A percentile compares a stretch with the other conserved stretches of the same genome.
Evolutionary conservation across 2,888 invertebrate genomes (phyloP).

Genomic region (Himalopsyche japonica): DNA sequence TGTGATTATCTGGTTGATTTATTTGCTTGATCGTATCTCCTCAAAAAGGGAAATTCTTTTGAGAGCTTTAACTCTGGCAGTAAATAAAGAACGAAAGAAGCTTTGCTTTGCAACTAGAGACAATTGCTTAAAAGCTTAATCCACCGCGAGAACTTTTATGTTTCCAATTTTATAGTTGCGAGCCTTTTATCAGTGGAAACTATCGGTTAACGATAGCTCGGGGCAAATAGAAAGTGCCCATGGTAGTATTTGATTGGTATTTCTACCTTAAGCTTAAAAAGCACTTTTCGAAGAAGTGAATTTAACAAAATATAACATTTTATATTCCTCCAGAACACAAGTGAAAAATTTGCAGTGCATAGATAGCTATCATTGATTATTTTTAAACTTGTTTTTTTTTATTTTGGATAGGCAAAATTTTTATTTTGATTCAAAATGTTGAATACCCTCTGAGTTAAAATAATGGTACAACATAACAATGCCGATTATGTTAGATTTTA

Average conservation of each 20-base stretch:
- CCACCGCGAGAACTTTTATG: neutral
- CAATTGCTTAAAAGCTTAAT: neutral
- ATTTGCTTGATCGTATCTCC: neutral
- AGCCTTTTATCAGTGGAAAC: neutral
- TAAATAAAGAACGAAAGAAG: neutral
- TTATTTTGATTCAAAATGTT: too few species aligned
- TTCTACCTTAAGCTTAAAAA: neutral
- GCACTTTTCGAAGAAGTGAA: slow-evolving; percentile 3
- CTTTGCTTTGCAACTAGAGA: neutral
- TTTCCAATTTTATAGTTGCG: neutral
- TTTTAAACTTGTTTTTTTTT: neutral
- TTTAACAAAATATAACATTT: slow-evolving; percentile 8
- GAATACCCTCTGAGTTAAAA: too few species aligned
- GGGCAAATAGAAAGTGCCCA: neutral
- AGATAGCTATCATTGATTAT: neutral
- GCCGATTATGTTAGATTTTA: too few species aligned
- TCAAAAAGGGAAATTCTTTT: neutral
- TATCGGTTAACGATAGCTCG: neutral
- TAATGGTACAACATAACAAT: too few species aligned
- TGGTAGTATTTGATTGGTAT: neutral
- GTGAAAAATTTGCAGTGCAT: neutral
- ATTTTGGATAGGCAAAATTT: too few species aligned
- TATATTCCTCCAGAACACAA: neutral
- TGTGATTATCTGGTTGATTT: neutral
- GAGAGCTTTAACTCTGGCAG: neutral